phyloP scores from a whole-genome alignment of 2,888 invertebrate species.

The Lamellibrachia satsuma region DNA sequence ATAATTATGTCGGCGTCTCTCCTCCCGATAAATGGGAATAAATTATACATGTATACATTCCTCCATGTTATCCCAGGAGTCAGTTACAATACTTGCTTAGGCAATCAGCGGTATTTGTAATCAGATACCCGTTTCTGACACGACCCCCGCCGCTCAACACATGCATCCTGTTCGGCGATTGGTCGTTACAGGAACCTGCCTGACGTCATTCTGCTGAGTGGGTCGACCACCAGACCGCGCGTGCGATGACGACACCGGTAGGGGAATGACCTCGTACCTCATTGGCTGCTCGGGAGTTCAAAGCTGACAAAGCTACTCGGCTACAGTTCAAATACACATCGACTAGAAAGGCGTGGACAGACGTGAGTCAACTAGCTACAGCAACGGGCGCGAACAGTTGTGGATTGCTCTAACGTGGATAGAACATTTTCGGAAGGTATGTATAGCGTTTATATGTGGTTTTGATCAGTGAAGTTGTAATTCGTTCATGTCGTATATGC shows the following conservation, averaged over 20 bases:
- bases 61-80: background rate
- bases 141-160: background rate
- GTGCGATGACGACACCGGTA: background rate
- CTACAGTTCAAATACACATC: background rate
- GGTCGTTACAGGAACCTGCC: background rate
- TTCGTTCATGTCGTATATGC: background rate
- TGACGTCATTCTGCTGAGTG: background rate
- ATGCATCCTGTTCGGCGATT: background rate
- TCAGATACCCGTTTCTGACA: background rate
- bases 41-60: background rate
- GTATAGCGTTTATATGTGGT: background rate
- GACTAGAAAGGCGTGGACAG: background rate
- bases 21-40: background rate
- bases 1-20: background rate
- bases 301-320: background rate
- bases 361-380: background rate
- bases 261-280: background rate
- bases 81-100: background rate
- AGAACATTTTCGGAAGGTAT: background rate
- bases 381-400: background rate
- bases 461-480: background rate
- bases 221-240: background rate
- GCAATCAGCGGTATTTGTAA: background rate
- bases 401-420: background rate
- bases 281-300: conserved; percentile 7